phyloP scores from a whole-genome alignment of 92 coral and sea anemone species.

The Siderastrea radians region DNA sequence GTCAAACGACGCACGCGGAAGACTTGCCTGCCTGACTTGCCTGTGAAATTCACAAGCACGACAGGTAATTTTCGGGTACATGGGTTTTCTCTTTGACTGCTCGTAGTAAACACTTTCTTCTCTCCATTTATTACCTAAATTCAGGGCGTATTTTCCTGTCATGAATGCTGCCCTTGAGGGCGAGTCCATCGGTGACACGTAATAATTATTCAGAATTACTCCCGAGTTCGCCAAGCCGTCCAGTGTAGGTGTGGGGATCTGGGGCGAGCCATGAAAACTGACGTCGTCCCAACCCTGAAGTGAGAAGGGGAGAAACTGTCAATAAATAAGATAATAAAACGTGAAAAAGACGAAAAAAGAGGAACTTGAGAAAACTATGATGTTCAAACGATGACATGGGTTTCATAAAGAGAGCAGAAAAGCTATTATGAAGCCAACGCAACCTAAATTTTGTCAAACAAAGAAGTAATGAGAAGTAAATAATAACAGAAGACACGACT shows the following conservation, averaged over 20 bases:
- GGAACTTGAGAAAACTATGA: not conserved
- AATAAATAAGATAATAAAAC: not conserved
- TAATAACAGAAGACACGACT: constrained; percentile 19
- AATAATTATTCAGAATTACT: constrained; percentile 93
- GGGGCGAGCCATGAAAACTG: constrained; percentile 99
- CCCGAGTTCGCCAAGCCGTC: constrained; percentile 96
- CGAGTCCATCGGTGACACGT: constrained; percentile 94
- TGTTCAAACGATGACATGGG: not conserved
- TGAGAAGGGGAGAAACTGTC: not conserved
- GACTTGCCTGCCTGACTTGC: too few species aligned
- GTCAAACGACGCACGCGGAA: too few species aligned
- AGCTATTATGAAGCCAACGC: not conserved
- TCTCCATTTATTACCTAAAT: constrained; percentile 69
- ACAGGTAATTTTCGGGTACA: too few species aligned
- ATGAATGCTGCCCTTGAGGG: constrained; percentile 96
- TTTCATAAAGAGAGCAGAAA: too few species aligned
- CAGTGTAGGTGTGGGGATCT: constrained; percentile 97
- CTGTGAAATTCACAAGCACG: too few species aligned
- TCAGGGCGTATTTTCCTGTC: constrained; percentile 98
- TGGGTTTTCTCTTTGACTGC: too few species aligned
- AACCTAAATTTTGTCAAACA: not conserved
- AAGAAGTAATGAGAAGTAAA: not conserved
- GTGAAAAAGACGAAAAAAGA: not conserved
- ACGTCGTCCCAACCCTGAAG: constrained; percentile 99
- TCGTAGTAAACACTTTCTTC: too few species aligned